Percentiles rank a stretch among this genome's conserved stretches.
Evolutionary conservation across 1,140 invertebrate genomes (phyloP).

Genomic region (Aphaenogaster ashmeadi): DNA sequence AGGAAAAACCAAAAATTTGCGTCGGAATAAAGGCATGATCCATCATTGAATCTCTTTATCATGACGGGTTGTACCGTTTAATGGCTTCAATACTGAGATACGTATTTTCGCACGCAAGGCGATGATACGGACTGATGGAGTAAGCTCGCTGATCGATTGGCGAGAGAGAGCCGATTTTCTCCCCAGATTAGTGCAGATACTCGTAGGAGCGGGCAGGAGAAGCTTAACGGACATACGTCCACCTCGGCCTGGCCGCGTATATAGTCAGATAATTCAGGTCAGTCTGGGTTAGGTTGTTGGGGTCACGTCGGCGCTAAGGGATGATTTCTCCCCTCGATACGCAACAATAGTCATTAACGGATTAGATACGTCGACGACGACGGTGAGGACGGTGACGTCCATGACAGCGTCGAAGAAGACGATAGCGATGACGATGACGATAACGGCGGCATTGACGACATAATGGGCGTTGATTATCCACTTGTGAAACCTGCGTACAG

Average conservation of each 20-base stretch:
- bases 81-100: neutral
- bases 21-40: neutral
- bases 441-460: slow-evolving; percentile 37
- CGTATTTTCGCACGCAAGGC: slow-evolving; percentile 7
- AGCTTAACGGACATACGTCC: slow-evolving; percentile 77
- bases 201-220: slow-evolving; percentile 55
- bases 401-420: slow-evolving; percentile 22
- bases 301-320: slow-evolving; percentile 63
- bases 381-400: slow-evolving; percentile 29
- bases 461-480: slow-evolving; percentile 73
- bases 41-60: neutral
- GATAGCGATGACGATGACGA: slow-evolving; percentile 36
- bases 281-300: slow-evolving; percentile 64
- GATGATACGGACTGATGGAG: slow-evolving; percentile 33
- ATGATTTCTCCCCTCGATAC: slow-evolving; percentile 71
- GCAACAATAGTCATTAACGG: slow-evolving; percentile 81
- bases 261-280: slow-evolving; percentile 79
- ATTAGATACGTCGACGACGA: slow-evolving; percentile 64
- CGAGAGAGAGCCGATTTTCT: slow-evolving; percentile 66
- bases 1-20: neutral
- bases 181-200: slow-evolving; percentile 59
- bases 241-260: slow-evolving; percentile 48
- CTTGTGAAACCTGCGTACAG: slow-evolving; percentile 65
- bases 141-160: slow-evolving; percentile 68
- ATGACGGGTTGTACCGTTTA: neutral